Percentiles rank a stretch among this genome's conserved stretches.
These are phyloP conservation scores for Gambusia yucatana DNA, from an alignment of 2,797 vertebrate species.

Conservation along the genomic window DNA sequence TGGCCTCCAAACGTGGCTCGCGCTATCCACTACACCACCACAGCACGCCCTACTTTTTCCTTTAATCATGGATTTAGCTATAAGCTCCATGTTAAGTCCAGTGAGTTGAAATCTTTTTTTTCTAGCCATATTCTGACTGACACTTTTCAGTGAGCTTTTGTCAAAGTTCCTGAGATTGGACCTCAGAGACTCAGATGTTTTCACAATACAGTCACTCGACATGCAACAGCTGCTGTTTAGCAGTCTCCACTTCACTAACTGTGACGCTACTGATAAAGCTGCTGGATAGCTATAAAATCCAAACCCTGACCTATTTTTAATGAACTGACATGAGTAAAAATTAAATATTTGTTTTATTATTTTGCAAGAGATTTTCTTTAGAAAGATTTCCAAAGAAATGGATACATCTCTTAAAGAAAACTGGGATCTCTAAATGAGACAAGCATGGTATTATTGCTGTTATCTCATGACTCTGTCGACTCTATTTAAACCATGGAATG, in stretches of 20 bases:
- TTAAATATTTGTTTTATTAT: too few relatives aligned
- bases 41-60: neutral
- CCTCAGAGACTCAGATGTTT: neutral
- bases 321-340: neutral
- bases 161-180: neutral
- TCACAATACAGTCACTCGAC: neutral
- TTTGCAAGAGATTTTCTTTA: neutral
- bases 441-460: conserved; percentile 51
- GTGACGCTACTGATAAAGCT: neutral
- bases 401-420: conserved; percentile 6
- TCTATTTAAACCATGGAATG: conserved; percentile 64
- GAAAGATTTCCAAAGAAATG: neutral
- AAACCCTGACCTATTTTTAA: neutral
- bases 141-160: neutral
- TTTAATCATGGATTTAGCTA: neutral
- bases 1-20: too few relatives aligned
- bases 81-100: neutral
- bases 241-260: neutral
- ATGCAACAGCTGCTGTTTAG: neutral
- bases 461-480: conserved; percentile 35
- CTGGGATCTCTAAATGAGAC: conserved; percentile 31
- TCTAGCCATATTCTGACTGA: neutral
- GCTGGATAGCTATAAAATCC: neutral
- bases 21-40: too few relatives aligned
- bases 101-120: neutral